Base-by-base conservation (phyloP, 2,113 vertebrate species). In the Megaceryle maxima region DNA sequence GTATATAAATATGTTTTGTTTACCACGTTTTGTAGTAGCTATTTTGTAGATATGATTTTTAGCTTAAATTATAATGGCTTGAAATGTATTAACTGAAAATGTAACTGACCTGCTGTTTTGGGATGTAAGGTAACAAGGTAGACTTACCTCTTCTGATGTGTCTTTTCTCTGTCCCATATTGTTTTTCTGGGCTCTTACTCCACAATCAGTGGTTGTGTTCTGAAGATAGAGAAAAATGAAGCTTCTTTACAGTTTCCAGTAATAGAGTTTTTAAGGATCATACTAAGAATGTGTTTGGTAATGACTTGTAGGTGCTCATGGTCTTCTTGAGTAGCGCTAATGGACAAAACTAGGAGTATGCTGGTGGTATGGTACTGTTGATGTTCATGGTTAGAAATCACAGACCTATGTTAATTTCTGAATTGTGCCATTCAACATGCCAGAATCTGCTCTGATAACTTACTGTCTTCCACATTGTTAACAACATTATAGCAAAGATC, bases 81-180 rank as follows among this genome's bases (percentile, higher is more conserved):
- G 55, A 53, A 66, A 50, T 15, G 11, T 44, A 4, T 37, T 28
- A 41, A 39, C 21, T 57, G 81, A 66, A 87, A 87, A 19, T 8
- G 9, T 68, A 37, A 53, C 39, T 62, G 39, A 39, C 15, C 28
- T 55, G 22, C 15, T 69, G n/a, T 43, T 41, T 69, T 50, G 44
- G 53, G 57, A 68, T 10, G 13, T 57, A 57, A 46, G 22, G 29
- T 51, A 55, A 41, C 4, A n/a, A 13, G 11, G 39, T 19, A 50
- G 28, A 51, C 9, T 4, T 17, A 6, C 8, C 13, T 83, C 7
- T 56, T 18, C 19, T 1, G 0, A 16, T 13, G 24, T n/a, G 25
- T 28, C 14, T 56, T 84, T 79, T 44, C 24, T 73, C 48, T 35
- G 39, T 22, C 31, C 11, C 4, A 4, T 1, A 1, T 28, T 44